Percentiles rank a stretch among this genome's conserved stretches.
Conservation (phyloP, 2,888 invertebrate species). For the Chymomyza procnemis region DNA sequence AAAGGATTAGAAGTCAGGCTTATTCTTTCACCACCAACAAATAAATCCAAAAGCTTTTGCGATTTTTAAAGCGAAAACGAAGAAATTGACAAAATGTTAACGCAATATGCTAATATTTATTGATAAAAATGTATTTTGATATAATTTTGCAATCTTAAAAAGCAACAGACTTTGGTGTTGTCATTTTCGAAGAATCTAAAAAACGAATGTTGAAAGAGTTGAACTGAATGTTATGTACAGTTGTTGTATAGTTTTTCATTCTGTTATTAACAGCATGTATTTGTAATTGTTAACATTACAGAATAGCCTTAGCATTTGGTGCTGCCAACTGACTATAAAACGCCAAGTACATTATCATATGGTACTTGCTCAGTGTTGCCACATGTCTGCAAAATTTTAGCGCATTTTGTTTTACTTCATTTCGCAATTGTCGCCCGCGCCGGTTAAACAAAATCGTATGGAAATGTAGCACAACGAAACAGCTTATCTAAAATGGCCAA, state of each 20-base stretch:
- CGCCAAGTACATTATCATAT: not conserved
- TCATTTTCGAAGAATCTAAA: too few relatives aligned
- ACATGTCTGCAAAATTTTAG: not conserved
- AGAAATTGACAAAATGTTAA: too few relatives aligned
- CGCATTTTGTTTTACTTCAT: not conserved
- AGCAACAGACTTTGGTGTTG: too few relatives aligned
- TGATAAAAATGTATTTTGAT: too few relatives aligned
- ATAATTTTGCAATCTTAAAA: too few relatives aligned
- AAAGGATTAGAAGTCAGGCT: too few relatives aligned
- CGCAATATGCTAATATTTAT: too few relatives aligned
- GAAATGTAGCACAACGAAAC: not conserved
- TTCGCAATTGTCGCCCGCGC: not conserved
- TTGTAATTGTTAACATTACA: not conserved
- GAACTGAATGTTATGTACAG: not conserved
- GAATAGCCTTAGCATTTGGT: not conserved
- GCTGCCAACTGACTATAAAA: not conserved
- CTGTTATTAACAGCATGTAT: not conserved
- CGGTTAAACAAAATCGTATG: not conserved
- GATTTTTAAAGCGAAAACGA: too few relatives aligned
- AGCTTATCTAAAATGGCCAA: slow-evolving; percentile 59
- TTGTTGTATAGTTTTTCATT: not conserved
- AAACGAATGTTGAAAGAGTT: not conserved
- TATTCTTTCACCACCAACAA: too few relatives aligned
- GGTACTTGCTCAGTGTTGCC: not conserved
- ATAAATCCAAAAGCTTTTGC: too few relatives aligned